Conservation (phyloP, 37 sponge, comb jelly and placozoan species). For the Bolinopsis microptera region DNA sequence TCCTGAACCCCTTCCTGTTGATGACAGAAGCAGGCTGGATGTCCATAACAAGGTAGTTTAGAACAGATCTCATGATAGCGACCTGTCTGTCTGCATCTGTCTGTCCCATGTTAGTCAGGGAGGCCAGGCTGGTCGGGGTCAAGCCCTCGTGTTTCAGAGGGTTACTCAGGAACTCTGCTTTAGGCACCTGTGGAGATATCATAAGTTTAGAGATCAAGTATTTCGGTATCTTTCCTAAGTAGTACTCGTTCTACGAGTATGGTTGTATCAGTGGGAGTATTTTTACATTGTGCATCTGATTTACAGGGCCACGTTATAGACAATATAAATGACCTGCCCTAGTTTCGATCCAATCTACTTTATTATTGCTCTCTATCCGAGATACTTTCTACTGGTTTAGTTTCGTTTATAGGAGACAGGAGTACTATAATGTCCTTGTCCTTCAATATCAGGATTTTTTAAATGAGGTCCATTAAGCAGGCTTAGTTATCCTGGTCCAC, state of each 20-base stretch:
- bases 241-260: too few species aligned
- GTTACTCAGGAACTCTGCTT: not conserved
- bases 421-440: not conserved
- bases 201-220: too few species aligned
- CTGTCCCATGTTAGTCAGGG: conserved; percentile 21
- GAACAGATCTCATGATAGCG: conserved; percentile 38
- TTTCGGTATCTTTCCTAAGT: too few species aligned
- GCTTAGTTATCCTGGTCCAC: not conserved
- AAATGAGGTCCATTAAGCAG: not conserved
- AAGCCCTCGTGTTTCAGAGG: conserved; percentile 34
- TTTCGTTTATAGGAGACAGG: not conserved
- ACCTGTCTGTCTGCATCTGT: not conserved
- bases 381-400: not conserved
- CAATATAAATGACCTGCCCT: not conserved
- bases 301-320: not conserved
- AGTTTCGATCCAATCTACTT: not conserved
- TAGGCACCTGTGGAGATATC: not conserved
- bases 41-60: conserved; percentile 27
- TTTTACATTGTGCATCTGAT: too few species aligned
- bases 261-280: not conserved
- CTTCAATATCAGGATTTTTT: not conserved
- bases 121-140: conserved; percentile 17
- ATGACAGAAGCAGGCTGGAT: conserved; percentile 38
- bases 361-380: not conserved
- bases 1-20: conserved; percentile 45